phyloP scores from a whole-genome alignment of 2,797 vertebrate genomes.

The Rhinogobio ventralis region DNA sequence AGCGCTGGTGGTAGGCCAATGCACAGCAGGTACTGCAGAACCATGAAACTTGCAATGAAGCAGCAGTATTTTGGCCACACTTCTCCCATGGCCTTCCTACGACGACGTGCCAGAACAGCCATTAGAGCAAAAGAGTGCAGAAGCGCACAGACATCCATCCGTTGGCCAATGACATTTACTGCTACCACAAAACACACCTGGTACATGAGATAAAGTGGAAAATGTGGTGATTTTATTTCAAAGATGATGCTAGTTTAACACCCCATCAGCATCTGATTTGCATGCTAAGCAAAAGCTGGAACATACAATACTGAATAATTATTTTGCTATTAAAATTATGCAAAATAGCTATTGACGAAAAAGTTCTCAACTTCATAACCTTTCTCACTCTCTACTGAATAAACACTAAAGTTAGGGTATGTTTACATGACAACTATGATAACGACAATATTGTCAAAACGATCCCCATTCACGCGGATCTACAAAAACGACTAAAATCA shows the following conservation, averaged over 20 bases:
- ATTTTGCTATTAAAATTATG: neutral
- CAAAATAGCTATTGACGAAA: neutral
- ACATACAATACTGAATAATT: neutral
- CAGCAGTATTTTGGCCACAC: conserved; percentile 82
- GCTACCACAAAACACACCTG: conserved; percentile 80
- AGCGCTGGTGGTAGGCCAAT: conserved; percentile 80
- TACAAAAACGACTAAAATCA: too few relatives aligned
- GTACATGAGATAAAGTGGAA: conserved; percentile 1
- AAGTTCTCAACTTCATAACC: neutral
- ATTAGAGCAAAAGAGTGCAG: conserved; percentile 76
- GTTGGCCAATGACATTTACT: conserved; percentile 78
- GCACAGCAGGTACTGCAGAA: conserved; percentile 82
- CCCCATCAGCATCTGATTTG: neutral
- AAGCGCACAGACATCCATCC: conserved; percentile 80
- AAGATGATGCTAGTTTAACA: neutral
- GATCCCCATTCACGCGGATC: too few relatives aligned
- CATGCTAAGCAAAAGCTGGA: neutral
- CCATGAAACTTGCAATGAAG: conserved; percentile 78
- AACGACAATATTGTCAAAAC: too few relatives aligned
- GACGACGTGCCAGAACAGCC: conserved; percentile 72
- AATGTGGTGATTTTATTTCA: neutral
- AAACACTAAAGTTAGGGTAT: neutral
- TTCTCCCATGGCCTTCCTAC: conserved; percentile 83
- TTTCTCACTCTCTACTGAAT: neutral
- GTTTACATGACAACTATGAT: neutral